These are phyloP conservation scores for Mythimna vitellina DNA, from an alignment of 2,888 invertebrate genomes.

Conservation along the genomic window DNA sequence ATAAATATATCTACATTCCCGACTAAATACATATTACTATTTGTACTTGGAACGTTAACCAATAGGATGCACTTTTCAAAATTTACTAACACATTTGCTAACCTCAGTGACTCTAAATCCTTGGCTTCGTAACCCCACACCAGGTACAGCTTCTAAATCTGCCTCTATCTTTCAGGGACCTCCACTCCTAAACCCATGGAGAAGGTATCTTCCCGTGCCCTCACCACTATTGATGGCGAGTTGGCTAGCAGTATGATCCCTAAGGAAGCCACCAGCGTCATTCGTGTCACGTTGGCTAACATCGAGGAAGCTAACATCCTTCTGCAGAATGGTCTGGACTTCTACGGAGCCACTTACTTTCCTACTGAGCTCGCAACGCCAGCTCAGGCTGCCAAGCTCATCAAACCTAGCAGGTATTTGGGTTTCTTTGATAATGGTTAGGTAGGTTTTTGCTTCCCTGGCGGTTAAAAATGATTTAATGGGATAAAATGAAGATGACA, in stretches of 20 bases:
- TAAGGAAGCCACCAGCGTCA: slow-evolving; percentile 92
- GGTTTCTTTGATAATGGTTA: background rate
- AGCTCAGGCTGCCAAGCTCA: slow-evolving; percentile 91
- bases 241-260: slow-evolving; percentile 88
- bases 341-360: slow-evolving; percentile 97
- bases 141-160: background rate
- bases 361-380: slow-evolving; percentile 95
- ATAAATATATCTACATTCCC: too few relatives aligned
- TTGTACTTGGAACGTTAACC: background rate
- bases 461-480: background rate
- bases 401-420: slow-evolving; percentile 87
- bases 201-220: slow-evolving; percentile 81
- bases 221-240: slow-evolving; percentile 86
- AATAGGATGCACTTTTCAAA: slow-evolving; percentile 42
- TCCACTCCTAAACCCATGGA: slow-evolving; percentile 85
- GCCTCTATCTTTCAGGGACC: slow-evolving; percentile 73
- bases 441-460: background rate
- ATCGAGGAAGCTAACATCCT: slow-evolving; percentile 94
- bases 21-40: background rate
- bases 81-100: slow-evolving; percentile 27
- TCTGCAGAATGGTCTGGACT: slow-evolving; percentile 95
- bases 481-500: background rate
- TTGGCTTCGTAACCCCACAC: slow-evolving; percentile 2
- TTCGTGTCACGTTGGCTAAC: slow-evolving; percentile 94
- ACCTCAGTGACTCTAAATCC: background rate